Evolutionary conservation across 1,140 invertebrate genomes (phyloP).

Genomic region (Manduca sexta): DNA sequence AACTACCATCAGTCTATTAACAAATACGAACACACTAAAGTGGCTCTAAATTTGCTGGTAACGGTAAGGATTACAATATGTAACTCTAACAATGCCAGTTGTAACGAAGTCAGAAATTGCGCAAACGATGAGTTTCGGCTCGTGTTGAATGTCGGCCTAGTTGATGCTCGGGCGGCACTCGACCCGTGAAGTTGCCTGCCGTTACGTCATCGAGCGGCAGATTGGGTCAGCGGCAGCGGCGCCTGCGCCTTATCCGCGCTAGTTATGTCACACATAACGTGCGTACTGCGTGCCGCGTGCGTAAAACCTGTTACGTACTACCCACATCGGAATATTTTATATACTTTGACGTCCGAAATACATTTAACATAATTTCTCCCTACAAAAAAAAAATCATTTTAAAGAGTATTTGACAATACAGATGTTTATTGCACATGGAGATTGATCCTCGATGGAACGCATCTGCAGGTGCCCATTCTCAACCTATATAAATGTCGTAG

Average conservation of each 20-base stretch:
- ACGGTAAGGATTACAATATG: no score
- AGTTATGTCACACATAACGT: conserved; percentile 51
- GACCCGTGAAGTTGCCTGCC: conserved; percentile 10
- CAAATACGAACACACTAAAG: no score
- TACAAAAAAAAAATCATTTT: no score
- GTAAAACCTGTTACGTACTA: conserved; percentile 35
- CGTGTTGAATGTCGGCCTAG: conserved; percentile 51
- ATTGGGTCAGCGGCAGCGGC: conserved; percentile 52
- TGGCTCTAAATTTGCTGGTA: no score
- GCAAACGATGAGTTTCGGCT: conserved; percentile 54
- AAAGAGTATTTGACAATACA: no score
- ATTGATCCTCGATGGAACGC: no score
- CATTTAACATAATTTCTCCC: no score
- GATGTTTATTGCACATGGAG: no score
- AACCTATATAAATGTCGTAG: conserved; percentile 53
- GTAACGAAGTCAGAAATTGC: conserved; percentile 16
- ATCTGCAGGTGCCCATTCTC: conserved; percentile 38
- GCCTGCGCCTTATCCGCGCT: conserved; percentile 41
- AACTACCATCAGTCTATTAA: no score
- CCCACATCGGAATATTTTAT: conserved; percentile 4
- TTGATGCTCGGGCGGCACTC: conserved; percentile 18
- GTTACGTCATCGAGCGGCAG: conserved; percentile 42
- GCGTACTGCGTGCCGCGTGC: no score
- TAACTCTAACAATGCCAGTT: no score
- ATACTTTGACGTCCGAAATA: no score